Conservation (phyloP, 64 coral and sea anemone species). For the Platygyra sinensis region DNA sequence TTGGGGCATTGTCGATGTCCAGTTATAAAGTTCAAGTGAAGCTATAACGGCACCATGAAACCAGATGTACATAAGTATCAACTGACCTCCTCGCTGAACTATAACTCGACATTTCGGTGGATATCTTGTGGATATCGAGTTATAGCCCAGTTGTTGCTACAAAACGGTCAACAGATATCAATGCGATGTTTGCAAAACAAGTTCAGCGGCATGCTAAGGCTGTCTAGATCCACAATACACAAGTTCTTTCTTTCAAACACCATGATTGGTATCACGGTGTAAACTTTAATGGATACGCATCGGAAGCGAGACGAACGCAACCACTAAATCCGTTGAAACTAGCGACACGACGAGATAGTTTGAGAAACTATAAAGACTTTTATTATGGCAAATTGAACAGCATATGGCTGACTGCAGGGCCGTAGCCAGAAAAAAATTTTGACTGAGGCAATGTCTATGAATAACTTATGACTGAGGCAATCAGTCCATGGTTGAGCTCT, state of each 20-base stretch:
- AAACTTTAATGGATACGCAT: conserved; percentile 66
- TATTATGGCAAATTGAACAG: too few relatives aligned
- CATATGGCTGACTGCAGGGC: too few relatives aligned
- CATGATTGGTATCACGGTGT: conserved; percentile 67
- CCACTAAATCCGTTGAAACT: conserved; percentile 55
- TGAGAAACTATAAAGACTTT: conserved; percentile 59
- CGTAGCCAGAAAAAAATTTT: too few relatives aligned
- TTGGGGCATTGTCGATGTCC: conserved; percentile 56
- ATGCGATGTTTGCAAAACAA: conserved; percentile 65
- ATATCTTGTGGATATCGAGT: too few relatives aligned
- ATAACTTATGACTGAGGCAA: too few relatives aligned
- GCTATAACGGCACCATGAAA: conserved; percentile 56
- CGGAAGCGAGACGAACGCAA: conserved; percentile 60
- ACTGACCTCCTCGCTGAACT: neutral
- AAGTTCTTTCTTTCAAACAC: conserved; percentile 48
- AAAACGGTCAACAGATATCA: conserved; percentile 68
- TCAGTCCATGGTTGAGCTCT: too few relatives aligned
- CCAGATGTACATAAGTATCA: conserved; percentile 57
- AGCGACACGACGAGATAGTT: conserved; percentile 71
- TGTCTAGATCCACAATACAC: conserved; percentile 53
- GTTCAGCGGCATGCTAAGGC: conserved; percentile 57
- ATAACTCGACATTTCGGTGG: conserved; percentile 58
- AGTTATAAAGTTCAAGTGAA: conserved; percentile 50
- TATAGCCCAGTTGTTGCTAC: too few relatives aligned
- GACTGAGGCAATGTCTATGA: too few relatives aligned